Evolutionary conservation across 2,797 vertebrate species (phyloP).

Genomic region (Cephalopachus bancanus): DNA sequence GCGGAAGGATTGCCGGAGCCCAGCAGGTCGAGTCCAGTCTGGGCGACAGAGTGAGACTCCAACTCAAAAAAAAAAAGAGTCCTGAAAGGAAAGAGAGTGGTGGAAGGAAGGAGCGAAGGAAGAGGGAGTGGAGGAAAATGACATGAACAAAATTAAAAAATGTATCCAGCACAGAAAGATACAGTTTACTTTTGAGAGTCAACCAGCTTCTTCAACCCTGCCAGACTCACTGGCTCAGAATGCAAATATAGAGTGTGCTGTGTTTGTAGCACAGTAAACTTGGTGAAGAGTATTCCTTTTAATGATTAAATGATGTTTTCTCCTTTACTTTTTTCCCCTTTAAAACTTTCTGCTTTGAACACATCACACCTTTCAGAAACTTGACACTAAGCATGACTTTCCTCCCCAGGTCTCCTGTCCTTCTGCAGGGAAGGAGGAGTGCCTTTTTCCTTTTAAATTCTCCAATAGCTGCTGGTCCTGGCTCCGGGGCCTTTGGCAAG

Average conservation of each 20-base stretch:
- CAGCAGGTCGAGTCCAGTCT: too few relatives aligned
- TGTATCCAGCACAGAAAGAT: too few relatives aligned
- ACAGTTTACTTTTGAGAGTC: too few relatives aligned
- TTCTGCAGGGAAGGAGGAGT: not conserved
- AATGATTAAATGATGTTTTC: constrained; percentile 31
- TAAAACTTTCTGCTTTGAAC: constrained; percentile 61
- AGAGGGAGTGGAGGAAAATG: too few relatives aligned
- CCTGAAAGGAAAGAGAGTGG: too few relatives aligned
- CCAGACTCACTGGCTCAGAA: not conserved
- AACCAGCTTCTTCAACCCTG: too few relatives aligned
- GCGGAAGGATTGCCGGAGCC: too few relatives aligned
- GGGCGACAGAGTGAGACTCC: too few relatives aligned
- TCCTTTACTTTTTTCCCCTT: not conserved
- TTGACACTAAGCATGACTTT: constrained; percentile 63
- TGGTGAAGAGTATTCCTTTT: constrained; percentile 20
- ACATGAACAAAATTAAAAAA: too few relatives aligned
- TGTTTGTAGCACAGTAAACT: not conserved
- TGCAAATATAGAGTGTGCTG: not conserved
- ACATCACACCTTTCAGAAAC: not conserved
- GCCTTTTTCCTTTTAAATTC: constrained; percentile 40
- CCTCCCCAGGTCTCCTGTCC: not conserved
- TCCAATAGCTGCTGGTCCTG: not conserved
- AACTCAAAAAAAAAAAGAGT: too few relatives aligned
- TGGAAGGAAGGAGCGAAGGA: too few relatives aligned
- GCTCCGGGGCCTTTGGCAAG: not conserved